Percentiles rank a stretch among this genome's conserved stretches.
phyloP scores from a whole-genome alignment of 2,888 invertebrate species.

The Sinodicranocentrus sp. region DNA sequence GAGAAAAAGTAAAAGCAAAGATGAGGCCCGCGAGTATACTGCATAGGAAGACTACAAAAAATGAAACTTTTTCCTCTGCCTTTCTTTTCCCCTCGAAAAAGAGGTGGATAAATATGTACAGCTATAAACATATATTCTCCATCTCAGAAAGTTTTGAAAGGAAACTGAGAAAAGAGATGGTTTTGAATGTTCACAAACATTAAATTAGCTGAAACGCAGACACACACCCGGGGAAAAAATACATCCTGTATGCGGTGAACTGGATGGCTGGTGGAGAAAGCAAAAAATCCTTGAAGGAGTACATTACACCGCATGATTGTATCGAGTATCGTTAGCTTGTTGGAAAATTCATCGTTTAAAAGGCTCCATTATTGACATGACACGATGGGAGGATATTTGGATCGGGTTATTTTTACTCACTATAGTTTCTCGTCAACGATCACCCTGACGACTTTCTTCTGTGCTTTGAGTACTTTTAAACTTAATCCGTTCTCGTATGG shows the following conservation, averaged over 20 bases:
- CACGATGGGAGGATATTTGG: constrained; percentile 34
- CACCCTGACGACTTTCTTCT: no score
- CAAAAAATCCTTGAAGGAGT: background rate
- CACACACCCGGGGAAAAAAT: constrained; percentile 54
- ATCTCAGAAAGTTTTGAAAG: background rate
- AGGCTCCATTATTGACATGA: constrained; percentile 46
- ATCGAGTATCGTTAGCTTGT: background rate
- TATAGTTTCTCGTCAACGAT: no score
- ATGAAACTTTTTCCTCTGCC: constrained; percentile 41
- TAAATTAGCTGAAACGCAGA: constrained; percentile 65
- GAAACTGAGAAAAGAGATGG: constrained; percentile 21
- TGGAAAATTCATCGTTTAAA: constrained; percentile 38
- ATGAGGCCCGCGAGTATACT: constrained; percentile 34
- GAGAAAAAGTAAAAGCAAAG: constrained; percentile 27
- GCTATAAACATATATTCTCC: background rate
- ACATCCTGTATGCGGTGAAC: constrained; percentile 1
- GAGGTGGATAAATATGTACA: constrained; percentile 12
- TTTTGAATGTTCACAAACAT: constrained; percentile 51
- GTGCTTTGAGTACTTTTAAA: no score
- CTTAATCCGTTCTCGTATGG: background rate
- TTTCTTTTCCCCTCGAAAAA: constrained; percentile 53
- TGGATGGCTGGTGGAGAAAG: background rate
- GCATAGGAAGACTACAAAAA: background rate
- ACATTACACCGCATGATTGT: background rate
- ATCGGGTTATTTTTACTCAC: background rate